Evolutionary conservation across 1,140 invertebrate genomes (phyloP), one percentile per base, ranked within the genome.

Genomic region (Drosophila rhopaloa): DNA sequence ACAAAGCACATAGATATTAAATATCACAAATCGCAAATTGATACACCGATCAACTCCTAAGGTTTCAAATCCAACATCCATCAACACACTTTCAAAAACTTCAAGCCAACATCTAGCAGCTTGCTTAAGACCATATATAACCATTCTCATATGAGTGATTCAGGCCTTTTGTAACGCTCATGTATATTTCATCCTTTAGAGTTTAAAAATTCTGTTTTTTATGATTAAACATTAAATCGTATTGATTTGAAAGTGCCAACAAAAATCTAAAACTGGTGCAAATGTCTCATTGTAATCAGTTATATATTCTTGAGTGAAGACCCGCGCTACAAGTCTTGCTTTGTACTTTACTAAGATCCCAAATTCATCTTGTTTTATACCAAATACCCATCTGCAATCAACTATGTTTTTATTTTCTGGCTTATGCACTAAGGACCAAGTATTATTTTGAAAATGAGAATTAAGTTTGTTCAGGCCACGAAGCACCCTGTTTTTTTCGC

Each of bases 321-420:
- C 93, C 47, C 90, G 79, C 5, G 91, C 92, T 38, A 93, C 91
- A 53, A 93, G 79, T 35, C 93, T 68, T 37, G 91, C 93, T 62
- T 93, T 93, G 72, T 92, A 91, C 60, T 71, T 81, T 14, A 76
- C 56, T 48, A 85, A 78, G 40, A 91, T 76, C 55, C 91, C 91
- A 76, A 81, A 79, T 61, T 79, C 78, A 79, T 92, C 77, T 62
- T 81, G 58, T 75, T 92, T 92, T 19, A 91, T 77, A 16, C 76
- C 75, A 82, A 93, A 92, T 46, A 86, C 60, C 88, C 91, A 92
- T 77, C 83, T 91, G 70, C 80, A 86, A 77, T 83, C 71, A 54
- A 92, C 73, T 67, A 92, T 85, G 82, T 93, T 93, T 88, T 80
- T 91, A 76, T 91, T 79, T 8, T 67, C 44, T 14, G 93, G 92